These are phyloP conservation scores for Pachyramphus minor DNA, from an alignment of 2,113 vertebrate species.

Conservation along the genomic window DNA sequence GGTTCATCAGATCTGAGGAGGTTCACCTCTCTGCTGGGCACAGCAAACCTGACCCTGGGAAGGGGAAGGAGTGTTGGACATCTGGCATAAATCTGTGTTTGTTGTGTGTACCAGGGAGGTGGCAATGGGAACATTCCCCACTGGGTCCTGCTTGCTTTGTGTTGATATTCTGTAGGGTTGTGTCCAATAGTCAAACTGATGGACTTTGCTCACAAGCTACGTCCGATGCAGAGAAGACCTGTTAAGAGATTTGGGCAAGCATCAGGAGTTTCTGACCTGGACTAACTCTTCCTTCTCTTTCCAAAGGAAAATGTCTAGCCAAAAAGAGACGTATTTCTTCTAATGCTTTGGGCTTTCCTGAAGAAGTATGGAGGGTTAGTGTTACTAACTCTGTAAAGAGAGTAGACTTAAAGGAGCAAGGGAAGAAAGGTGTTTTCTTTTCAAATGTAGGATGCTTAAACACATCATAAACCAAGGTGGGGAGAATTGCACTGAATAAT, in stretches of 20 bases:
- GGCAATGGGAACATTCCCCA: not conserved
- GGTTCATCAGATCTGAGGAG: not conserved
- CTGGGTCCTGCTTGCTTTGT: not conserved
- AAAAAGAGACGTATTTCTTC: not conserved
- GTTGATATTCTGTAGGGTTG: not conserved
- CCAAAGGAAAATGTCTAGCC: not conserved
- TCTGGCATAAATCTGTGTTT: not conserved
- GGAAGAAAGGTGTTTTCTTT: not conserved
- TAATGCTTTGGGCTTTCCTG: not conserved
- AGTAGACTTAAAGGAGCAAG: not conserved
- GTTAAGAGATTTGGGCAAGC: not conserved
- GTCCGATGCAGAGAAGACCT: not conserved
- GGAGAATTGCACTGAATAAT: not conserved
- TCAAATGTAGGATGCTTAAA: not conserved
- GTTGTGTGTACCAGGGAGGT: not conserved
- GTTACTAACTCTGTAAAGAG: not conserved
- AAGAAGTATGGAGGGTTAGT: not conserved
- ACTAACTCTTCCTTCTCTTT: not conserved
- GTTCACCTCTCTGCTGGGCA: not conserved
- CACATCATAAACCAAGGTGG: not conserved
- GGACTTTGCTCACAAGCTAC: not conserved
- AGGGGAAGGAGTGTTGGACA: not conserved
- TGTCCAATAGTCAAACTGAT: not conserved
- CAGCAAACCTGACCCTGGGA: not conserved
- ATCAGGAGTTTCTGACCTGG: not conserved